A percentile compares a stretch with the other conserved stretches of the same genome.
These are phyloP conservation scores for Iphiclides podalirius DNA, from an alignment of 2,888 invertebrate species.

Conservation along the genomic window DNA sequence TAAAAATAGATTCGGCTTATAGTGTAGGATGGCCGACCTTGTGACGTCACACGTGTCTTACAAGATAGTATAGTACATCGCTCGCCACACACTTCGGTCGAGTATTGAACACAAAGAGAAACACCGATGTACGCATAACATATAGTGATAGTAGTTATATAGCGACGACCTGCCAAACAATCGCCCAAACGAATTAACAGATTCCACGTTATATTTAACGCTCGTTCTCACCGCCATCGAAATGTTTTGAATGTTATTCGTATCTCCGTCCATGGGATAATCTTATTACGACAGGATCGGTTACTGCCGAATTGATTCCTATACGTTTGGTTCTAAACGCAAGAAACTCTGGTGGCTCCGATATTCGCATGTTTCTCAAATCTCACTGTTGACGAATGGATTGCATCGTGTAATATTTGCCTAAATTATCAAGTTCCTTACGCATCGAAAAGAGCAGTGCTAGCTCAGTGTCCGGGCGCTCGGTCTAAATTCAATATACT, in stretches of 20 bases:
- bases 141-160: not conserved
- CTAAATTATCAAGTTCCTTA: not conserved
- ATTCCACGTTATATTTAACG: constrained; percentile 12
- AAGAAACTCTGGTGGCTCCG: too few species aligned
- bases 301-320: constrained; percentile 17
- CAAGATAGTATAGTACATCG: constrained; percentile 5
- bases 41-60: constrained; percentile 7
- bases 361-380: constrained; percentile 9
- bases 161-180: constrained; percentile 6
- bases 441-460: too few species aligned
- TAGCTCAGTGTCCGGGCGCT: too few species aligned
- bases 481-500: too few species aligned
- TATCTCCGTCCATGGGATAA: constrained; percentile 67
- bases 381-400: too few species aligned
- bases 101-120: constrained; percentile 4
- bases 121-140: constrained; percentile 5
- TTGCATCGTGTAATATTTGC: not conserved
- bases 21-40: constrained; percentile 4
- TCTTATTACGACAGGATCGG: constrained; percentile 24
- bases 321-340: constrained; percentile 14
- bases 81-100: not conserved
- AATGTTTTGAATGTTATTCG: constrained; percentile 38
- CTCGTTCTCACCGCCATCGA: constrained; percentile 26
- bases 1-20: constrained; percentile 8
- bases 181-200: constrained; percentile 5